Conservation (phyloP, 2,797 vertebrate genomes). For the Pangasius larnaudii region DNA sequence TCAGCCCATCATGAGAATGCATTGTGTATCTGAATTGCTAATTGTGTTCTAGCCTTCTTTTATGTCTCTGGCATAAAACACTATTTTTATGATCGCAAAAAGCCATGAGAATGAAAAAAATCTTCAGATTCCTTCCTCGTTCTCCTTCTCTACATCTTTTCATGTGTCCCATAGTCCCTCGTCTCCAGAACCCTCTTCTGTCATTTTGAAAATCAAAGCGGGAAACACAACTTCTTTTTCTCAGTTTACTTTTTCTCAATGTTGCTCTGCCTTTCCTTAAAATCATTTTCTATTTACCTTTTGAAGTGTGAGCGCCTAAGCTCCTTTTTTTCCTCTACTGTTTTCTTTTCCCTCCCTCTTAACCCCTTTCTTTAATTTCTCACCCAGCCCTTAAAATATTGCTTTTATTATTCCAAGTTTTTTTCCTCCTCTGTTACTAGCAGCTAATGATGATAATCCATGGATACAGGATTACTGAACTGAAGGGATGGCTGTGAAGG, state of each 20-base stretch:
- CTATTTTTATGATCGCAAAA: slow-evolving; percentile 59
- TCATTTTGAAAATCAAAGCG: slow-evolving; percentile 49
- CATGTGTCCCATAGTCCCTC: not conserved
- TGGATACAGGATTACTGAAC: slow-evolving; percentile 44
- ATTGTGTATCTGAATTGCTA: slow-evolving; percentile 54
- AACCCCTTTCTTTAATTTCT: slow-evolving; percentile 9
- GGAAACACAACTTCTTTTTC: slow-evolving; percentile 33
- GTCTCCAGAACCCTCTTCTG: slow-evolving; percentile 40
- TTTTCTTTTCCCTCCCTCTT: slow-evolving; percentile 11
- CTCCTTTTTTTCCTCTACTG: not conserved
- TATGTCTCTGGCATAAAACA: slow-evolving; percentile 45
- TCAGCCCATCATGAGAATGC: slow-evolving; percentile 56
- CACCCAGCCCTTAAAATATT: slow-evolving; percentile 11
- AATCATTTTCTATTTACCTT: slow-evolving; percentile 38
- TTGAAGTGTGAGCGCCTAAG: not conserved
- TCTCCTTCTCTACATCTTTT: slow-evolving; percentile 7
- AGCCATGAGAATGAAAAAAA: slow-evolving; percentile 4
- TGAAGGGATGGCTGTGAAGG: slow-evolving; percentile 49
- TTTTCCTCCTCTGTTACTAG: slow-evolving; percentile 4
- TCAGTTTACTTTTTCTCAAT: not conserved
- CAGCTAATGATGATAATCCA: slow-evolving; percentile 49
- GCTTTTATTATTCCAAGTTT: slow-evolving; percentile 15
- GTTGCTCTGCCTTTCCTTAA: slow-evolving; percentile 14
- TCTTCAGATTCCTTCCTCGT: slow-evolving; percentile 15
- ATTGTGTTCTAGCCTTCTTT: slow-evolving; percentile 55